Evolutionary conservation across 2,888 invertebrate genomes (phyloP), one percentile per base, ranked within the genome.

Genomic region (Netelia virgata): DNA sequence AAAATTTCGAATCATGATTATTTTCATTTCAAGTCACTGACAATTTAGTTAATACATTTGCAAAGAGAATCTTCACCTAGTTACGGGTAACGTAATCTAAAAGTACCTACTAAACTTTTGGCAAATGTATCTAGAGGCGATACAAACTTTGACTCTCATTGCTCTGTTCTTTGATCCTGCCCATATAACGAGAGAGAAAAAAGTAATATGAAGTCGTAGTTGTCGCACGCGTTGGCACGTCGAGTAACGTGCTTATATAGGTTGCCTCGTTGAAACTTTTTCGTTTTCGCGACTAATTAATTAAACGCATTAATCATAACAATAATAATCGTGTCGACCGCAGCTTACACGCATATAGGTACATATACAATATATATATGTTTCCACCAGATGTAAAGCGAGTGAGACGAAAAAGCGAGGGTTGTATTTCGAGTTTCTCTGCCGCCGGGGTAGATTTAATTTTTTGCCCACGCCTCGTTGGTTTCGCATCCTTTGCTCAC

Each of bases 291-390:
- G 41, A 78, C 69, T 90, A 90, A 90, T 90, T 90, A 88, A 90
- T 88, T 83, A 57, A 75, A 36, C 50, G 66, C 86, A 88, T 90
- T 87, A 89, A 88, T 89, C 89, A 89, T 88, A 87, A 88, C 89
- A 88, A 87, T 85, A 82, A 75, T 23, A 75, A 53, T 66, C 41
- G 41, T 57, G 18, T 50, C n/a, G 18, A 18, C 18, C 18, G 11
- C 5, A 20, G 18, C 20, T 9, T 36, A 36, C 36, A 36, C 16
- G 8, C 36, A 36, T 63, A 36, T 63, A 63, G 5, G 23, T 61
- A 2, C 14, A 28, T 63, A 63, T 63, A 61, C 6, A 61, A 61
- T 16, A 3, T 53, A 74, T 28, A 61, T 6, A 36, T 55, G 36
- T 55, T 23, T n/a, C 16, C 36, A 59, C n/a, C 36, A 59, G 63